Evolutionary conservation across 1,140 invertebrate species (phyloP).

Genomic region (Asobara japonica): DNA sequence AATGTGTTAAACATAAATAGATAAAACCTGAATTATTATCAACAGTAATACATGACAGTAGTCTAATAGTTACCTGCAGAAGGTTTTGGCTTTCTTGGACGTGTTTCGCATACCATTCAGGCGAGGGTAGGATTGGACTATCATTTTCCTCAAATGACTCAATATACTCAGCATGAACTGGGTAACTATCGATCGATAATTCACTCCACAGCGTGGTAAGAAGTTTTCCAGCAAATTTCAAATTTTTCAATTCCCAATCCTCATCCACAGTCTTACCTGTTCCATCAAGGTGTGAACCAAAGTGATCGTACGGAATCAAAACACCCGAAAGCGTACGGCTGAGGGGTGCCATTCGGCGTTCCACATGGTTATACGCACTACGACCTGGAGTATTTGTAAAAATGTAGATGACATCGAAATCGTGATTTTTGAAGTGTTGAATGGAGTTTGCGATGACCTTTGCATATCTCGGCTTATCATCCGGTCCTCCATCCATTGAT

Average conservation of each 20-base stretch:
- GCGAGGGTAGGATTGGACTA: not conserved
- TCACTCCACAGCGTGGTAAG: constrained; percentile 42
- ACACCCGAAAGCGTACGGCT: constrained; percentile 54
- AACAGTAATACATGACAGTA: too few species aligned
- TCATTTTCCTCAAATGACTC: not conserved
- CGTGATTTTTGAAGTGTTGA: constrained; percentile 50
- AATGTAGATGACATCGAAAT: constrained; percentile 61
- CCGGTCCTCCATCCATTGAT: constrained; percentile 57
- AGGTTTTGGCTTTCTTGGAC: constrained; percentile 19
- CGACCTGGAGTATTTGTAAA: constrained; percentile 60
- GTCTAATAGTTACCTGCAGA: too few species aligned
- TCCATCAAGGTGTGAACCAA: constrained; percentile 56
- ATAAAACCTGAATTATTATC: too few species aligned
- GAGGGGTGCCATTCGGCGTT: constrained; percentile 58
- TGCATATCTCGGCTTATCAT: constrained; percentile 60
- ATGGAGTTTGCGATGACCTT: constrained; percentile 54
- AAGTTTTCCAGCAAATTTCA: constrained; percentile 44
- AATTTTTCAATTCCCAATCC: constrained; percentile 51
- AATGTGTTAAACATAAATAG: too few species aligned
- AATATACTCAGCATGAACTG: constrained; percentile 40
- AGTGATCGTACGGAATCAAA: constrained; percentile 57
- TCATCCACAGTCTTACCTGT: constrained; percentile 49
- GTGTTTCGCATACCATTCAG: constrained; percentile 28
- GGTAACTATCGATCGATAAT: constrained; percentile 41
- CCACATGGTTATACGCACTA: constrained; percentile 51